Evolutionary conservation across 1,140 invertebrate species (phyloP).

Genomic region (Pachypeltis micranthus): DNA sequence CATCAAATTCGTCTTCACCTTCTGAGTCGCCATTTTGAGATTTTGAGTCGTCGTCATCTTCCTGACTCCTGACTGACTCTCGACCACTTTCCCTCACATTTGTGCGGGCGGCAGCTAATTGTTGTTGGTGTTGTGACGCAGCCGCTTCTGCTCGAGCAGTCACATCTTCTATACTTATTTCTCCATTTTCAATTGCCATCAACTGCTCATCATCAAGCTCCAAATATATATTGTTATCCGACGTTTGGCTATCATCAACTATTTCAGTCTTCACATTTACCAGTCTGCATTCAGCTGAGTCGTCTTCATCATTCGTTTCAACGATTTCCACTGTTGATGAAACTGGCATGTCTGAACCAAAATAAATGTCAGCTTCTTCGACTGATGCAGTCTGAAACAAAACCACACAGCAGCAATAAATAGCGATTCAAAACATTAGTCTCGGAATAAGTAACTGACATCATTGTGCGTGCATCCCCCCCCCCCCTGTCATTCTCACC

Average conservation of each 20-base stretch:
- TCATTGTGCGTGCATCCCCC: too few relatives aligned
- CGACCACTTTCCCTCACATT: neutral
- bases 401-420: too few relatives aligned
- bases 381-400: neutral
- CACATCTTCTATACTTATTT: neutral
- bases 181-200: neutral
- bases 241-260: neutral
- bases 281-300: too few relatives aligned
- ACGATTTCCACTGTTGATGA: neutral
- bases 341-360: constrained; percentile 1
- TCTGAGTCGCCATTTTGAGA: neutral
- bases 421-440: too few relatives aligned
- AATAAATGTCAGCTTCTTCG: neutral
- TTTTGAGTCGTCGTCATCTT: neutral
- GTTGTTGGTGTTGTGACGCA: neutral
- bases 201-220: neutral
- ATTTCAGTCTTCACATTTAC: neutral
- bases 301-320: neutral
- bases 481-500: too few relatives aligned
- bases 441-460: too few relatives aligned
- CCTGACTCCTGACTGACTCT: too few relatives aligned
- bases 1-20: neutral
- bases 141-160: neutral
- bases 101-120: neutral
- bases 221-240: neutral